These are phyloP conservation scores for Melanerpes formicivorus DNA, from an alignment of 2,113 vertebrate genomes.

Conservation along the genomic window DNA sequence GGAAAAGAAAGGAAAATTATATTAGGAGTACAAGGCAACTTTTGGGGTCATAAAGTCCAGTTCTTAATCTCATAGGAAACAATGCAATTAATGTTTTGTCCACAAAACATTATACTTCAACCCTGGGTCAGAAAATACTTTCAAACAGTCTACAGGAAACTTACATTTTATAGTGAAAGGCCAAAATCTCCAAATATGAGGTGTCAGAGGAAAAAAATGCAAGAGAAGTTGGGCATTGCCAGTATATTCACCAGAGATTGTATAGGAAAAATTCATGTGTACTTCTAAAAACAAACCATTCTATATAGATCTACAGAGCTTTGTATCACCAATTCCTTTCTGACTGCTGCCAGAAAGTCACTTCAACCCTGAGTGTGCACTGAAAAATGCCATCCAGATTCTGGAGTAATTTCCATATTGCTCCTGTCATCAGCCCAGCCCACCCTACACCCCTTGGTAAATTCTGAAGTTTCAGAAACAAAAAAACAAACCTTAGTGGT, in stretches of 20 bases:
- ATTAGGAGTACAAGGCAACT: neutral
- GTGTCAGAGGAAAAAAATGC: neutral
- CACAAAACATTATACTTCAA: neutral
- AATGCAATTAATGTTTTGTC: neutral
- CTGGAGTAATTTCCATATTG: neutral
- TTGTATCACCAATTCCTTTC: neutral
- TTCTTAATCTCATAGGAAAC: neutral
- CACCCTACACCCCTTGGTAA: neutral
- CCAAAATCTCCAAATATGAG: neutral
- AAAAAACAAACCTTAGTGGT: neutral
- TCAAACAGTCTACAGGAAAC: neutral
- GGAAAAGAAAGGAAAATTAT: neutral
- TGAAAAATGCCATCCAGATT: neutral
- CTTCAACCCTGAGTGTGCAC: neutral
- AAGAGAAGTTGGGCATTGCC: neutral
- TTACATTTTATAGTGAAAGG: neutral
- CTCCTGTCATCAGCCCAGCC: neutral
- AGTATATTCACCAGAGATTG: neutral
- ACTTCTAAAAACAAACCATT: neutral
- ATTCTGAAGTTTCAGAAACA: neutral
- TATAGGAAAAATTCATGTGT: neutral
- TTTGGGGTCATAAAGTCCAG: neutral
- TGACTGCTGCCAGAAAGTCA: neutral
- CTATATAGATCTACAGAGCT: neutral
- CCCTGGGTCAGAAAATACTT: neutral